Percentiles rank a stretch among this genome's conserved stretches.
Conservation (phyloP, 2,113 vertebrate genomes). For the Phyllostomus discolor region DNA sequence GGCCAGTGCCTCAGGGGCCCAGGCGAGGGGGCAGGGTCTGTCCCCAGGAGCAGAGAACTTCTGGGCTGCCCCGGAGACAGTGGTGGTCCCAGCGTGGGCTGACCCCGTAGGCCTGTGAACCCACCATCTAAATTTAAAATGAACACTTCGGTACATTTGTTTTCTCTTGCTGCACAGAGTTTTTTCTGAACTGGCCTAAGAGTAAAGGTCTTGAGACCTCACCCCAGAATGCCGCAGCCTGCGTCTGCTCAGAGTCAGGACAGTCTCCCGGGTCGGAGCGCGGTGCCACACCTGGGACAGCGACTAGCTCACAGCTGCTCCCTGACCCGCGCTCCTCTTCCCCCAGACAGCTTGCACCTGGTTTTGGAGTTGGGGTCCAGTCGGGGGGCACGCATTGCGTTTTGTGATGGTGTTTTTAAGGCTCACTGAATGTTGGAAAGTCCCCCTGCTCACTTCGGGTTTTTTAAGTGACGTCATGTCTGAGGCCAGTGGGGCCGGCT, state of each 20-base stretch:
- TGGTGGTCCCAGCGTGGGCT: fast-evolving
- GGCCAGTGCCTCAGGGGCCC: background rate
- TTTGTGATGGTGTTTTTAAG: background rate
- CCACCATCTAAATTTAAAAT: background rate
- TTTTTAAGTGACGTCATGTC: background rate
- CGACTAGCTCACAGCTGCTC: background rate
- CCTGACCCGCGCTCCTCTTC: background rate
- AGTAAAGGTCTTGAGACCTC: background rate
- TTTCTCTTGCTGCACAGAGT: background rate
- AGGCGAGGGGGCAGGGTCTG: background rate
- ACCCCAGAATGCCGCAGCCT: background rate
- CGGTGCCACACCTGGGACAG: background rate
- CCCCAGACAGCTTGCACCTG: background rate
- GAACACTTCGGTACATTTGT: background rate
- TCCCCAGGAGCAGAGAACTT: background rate
- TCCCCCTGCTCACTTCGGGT: background rate
- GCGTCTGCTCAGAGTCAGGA: background rate
- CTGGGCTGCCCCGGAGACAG: background rate
- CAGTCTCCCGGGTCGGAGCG: background rate
- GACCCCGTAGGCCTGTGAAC: background rate
- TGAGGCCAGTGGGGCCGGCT: background rate
- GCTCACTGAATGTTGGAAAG: background rate
- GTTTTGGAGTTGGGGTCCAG: background rate
- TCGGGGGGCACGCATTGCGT: background rate
- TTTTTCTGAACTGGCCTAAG: background rate